Evolutionary conservation across 2,888 invertebrate species (phyloP).

Genomic region (Congeria kusceri): DNA sequence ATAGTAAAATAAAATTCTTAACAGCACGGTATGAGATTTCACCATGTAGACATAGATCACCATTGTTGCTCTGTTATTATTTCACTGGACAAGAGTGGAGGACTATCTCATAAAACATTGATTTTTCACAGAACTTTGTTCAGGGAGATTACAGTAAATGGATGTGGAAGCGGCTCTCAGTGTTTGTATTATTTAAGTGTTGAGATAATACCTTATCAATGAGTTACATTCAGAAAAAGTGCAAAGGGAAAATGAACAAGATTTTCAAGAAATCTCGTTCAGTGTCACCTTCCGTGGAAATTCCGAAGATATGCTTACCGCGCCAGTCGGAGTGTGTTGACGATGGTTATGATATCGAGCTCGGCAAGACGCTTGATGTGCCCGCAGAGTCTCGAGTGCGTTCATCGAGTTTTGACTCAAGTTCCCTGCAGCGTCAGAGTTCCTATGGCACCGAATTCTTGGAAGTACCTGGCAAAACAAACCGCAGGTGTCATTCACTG

Average conservation of each 20-base stretch:
- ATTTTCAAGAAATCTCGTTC: slow-evolving; percentile 77
- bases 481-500: slow-evolving; percentile 76
- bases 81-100: too few relatives aligned
- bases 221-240: slow-evolving; percentile 4
- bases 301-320: slow-evolving; percentile 79
- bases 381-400: slow-evolving; percentile 73
- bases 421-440: slow-evolving; percentile 60
- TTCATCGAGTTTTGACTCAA: slow-evolving; percentile 82
- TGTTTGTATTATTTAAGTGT: too few relatives aligned
- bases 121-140: too few relatives aligned
- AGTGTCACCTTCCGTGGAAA: slow-evolving; percentile 77
- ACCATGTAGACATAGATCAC: too few relatives aligned
- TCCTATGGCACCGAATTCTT: slow-evolving; percentile 58
- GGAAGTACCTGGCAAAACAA: slow-evolving; percentile 66
- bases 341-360: slow-evolving; percentile 56
- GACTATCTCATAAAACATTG: too few relatives aligned
- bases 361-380: slow-evolving; percentile 65
- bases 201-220: neutral
- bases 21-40: too few relatives aligned
- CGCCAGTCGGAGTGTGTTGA: slow-evolving; percentile 68
- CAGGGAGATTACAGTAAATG: too few relatives aligned
- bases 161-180: too few relatives aligned
- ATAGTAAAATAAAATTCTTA: too few relatives aligned
- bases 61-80: too few relatives aligned
- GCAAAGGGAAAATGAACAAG: slow-evolving; percentile 61